phyloP scores from a whole-genome alignment of 2,113 vertebrate genomes.

The Psophia crepitans region DNA sequence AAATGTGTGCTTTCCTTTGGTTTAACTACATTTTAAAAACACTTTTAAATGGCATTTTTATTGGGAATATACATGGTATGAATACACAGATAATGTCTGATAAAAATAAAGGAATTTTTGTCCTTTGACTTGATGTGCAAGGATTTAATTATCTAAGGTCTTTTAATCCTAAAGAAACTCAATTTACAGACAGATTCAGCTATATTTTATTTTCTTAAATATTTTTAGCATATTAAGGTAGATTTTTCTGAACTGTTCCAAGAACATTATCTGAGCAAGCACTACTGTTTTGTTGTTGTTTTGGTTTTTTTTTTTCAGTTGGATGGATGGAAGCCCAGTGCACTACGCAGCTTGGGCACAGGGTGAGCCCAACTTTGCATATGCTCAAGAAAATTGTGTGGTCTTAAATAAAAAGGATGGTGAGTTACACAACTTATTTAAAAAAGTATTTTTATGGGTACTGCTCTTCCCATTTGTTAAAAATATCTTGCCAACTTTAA shows the following conservation, averaged over 20 bases:
- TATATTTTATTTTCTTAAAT: background rate
- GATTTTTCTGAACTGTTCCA: background rate
- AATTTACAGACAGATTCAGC: background rate
- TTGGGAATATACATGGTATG: background rate
- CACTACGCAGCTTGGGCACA: conserved; percentile 79
- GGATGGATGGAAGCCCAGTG: conserved; percentile 79
- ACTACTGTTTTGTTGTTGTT: background rate
- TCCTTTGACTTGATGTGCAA: background rate
- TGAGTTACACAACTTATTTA: conserved; percentile 41
- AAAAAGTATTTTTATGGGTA: background rate
- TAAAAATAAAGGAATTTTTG: background rate
- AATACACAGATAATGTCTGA: background rate
- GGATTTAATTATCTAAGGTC: background rate
- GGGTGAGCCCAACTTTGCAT: conserved; percentile 82
- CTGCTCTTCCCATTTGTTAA: background rate
- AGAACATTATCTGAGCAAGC: background rate
- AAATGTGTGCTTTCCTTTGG: background rate
- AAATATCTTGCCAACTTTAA: background rate
- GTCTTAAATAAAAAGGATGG: conserved; percentile 76
- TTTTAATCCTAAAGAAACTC: background rate
- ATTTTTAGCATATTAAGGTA: background rate
- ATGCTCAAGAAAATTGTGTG: conserved; percentile 83
- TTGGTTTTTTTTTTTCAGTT: conserved; percentile 62
- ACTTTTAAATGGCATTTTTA: background rate
- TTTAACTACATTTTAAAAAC: background rate